Conservation (phyloP, 2,797 vertebrate genomes). For the Macropodus opercularis region DNA sequence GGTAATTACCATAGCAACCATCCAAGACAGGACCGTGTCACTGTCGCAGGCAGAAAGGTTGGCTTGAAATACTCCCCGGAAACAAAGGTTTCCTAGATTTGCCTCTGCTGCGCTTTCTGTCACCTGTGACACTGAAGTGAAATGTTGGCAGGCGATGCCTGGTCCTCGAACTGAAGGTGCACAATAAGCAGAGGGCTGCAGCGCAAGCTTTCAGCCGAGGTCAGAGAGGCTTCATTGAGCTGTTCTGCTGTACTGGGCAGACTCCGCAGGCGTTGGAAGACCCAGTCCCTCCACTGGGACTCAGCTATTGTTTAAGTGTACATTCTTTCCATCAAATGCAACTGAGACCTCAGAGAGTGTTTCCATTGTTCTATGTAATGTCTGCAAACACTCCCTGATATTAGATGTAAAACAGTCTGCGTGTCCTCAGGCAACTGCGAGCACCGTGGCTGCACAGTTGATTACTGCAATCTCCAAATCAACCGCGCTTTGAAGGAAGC, state of each 20-base stretch:
- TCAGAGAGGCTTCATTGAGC: background rate
- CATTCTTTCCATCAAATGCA: background rate
- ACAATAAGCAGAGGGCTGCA: background rate
- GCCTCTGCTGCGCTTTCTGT: too few relatives aligned
- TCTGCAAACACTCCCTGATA: conserved; percentile 27
- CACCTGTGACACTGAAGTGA: too few relatives aligned
- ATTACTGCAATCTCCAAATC: background rate
- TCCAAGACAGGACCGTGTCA: background rate
- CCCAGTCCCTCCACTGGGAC: conserved; percentile 20
- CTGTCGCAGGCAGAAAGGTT: background rate
- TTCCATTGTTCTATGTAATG: conserved; percentile 22
- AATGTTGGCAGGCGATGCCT: background rate
- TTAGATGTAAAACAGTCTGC: background rate
- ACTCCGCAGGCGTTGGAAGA: conserved; percentile 22
- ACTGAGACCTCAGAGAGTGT: conserved; percentile 12
- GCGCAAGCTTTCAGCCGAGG: background rate
- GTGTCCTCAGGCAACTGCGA: background rate
- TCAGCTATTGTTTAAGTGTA: conserved; percentile 23
- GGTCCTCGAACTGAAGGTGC: too few relatives aligned
- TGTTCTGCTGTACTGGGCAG: background rate
- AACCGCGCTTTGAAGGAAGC: background rate
- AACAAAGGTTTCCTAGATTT: too few relatives aligned
- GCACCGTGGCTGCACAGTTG: background rate
- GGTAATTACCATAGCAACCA: conserved; percentile 12
- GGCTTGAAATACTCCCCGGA: too few relatives aligned